Evolutionary conservation across 1,140 invertebrate genomes (phyloP), one percentile per base, ranked within the genome.

Genomic region (Lepeophtheirus salmonis): DNA sequence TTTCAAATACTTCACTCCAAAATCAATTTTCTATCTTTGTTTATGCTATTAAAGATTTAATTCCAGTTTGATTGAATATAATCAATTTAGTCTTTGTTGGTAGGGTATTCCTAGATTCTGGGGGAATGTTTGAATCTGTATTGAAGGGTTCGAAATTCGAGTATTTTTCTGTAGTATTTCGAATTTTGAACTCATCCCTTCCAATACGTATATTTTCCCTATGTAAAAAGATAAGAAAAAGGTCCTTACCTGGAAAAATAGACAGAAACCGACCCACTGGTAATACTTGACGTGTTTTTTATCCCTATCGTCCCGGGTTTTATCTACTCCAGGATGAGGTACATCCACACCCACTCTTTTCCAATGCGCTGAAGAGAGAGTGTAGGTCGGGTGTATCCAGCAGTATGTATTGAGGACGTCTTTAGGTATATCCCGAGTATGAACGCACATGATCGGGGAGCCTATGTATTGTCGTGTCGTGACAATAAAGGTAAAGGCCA

Each of bases 381-480:
- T 72, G 62, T 72, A 73, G 2, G 71, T 73, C 2, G 70, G 64
- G 63, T 71, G 71, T 49, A 73, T 72, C 65, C 65, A 73, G 64
- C 71, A 75, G 63, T 74, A 75, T 3, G 71, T 74, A 65, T 73
- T 73, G 51, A 70, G 66, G 25, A 74, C 70, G 67, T 73, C 64
- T 70, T 69, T 49, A 66, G 70, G 67, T 69, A 75, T 62, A 68
- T 67, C 22, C 65, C 68, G 13, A 66, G 67, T 56, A 67, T 71
- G 64, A 13, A 69, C 65, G 62, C 70, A 71, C 50, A 67, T 65
- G 51, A 78, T 77, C 1, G 74, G 75, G 41, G 75, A 71, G 2
- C 75, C 74, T 25, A 78, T 72, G 65, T 75, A 77, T 64, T 77
- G 75, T 18, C 70, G 67, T 22, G 73, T 73, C 24, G 75, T 74